phyloP scores from a whole-genome alignment of 2,888 invertebrate species.

The Drosophila putrida region DNA sequence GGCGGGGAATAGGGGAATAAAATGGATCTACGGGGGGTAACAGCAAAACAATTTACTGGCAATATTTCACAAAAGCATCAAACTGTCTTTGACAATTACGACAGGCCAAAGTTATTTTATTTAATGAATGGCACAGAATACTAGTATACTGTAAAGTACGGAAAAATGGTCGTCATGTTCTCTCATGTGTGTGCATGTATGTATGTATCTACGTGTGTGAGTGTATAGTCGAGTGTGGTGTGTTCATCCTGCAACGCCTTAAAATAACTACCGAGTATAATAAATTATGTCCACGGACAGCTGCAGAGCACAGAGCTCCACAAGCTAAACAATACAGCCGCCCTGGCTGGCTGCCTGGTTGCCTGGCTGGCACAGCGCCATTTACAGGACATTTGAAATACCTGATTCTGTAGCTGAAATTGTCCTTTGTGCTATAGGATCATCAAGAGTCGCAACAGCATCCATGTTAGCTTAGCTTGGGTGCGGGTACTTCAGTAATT shows the following conservation, averaged over 20 bases:
- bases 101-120: conserved; percentile 71
- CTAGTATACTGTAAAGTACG: conserved; percentile 33
- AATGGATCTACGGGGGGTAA: conserved; percentile 13
- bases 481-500: conserved; percentile 64
- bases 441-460: conserved; percentile 54
- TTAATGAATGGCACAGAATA: conserved; percentile 71
- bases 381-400: conserved; percentile 72
- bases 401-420: conserved; percentile 68
- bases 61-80: conserved; percentile 78
- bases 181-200: conserved; percentile 22
- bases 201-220: not conserved
- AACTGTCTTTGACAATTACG: conserved; percentile 81
- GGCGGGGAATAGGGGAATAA: not conserved
- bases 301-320: conserved; percentile 33
- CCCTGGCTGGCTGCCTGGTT: too few species aligned
- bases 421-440: conserved; percentile 61
- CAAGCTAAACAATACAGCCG: conserved; percentile 39
- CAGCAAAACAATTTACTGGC: conserved; percentile 69
- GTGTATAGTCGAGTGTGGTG: conserved; percentile 25
- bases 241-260: conserved; percentile 60
- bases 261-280: conserved; percentile 70
- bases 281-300: conserved; percentile 75
- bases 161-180: conserved; percentile 55
- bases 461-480: conserved; percentile 4
- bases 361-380: conserved; percentile 51